Evolutionary conservation across 92 coral and sea anemone species (phyloP).

Genomic region (Umimayanthus chanpuru): DNA sequence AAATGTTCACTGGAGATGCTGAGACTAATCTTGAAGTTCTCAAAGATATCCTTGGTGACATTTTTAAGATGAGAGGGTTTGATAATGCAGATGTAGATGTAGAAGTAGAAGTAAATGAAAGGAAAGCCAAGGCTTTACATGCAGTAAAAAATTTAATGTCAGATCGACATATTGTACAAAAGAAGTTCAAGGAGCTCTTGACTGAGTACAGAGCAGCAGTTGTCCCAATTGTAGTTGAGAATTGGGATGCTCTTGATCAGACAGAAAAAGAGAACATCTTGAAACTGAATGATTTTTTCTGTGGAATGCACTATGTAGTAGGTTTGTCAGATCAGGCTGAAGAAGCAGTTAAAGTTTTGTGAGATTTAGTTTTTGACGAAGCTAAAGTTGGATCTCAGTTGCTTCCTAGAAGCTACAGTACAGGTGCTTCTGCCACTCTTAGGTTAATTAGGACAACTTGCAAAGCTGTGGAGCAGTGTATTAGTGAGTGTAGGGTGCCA

Average conservation of each 20-base stretch:
- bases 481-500: conserved; percentile 49
- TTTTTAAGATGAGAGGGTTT: conserved; percentile 27
- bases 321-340: conserved; percentile 52
- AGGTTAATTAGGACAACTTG: conserved; percentile 42
- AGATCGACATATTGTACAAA: conserved; percentile 22
- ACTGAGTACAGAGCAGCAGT: conserved; percentile 15
- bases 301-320: conserved; percentile 51
- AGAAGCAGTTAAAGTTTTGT: conserved; percentile 40
- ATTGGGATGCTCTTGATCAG: background rate
- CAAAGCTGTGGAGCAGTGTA: conserved; percentile 57
- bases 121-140: conserved; percentile 10
- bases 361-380: conserved; percentile 41
- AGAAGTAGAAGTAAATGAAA: background rate
- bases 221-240: conserved; percentile 24
- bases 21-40: conserved; percentile 32
- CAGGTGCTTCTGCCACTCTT: conserved; percentile 45
- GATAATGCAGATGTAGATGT: background rate
- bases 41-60: conserved; percentile 33
- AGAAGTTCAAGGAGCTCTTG: conserved; percentile 27
- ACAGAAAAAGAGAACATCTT: conserved; percentile 2
- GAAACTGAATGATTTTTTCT: conserved; percentile 39
- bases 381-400: conserved; percentile 36
- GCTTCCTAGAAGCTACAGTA: conserved; percentile 19
- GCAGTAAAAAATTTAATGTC: conserved; percentile 41
- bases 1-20: conserved; percentile 18